Base-by-base conservation (phyloP, 30 jellyfish, hydroid and myxozoan species). In the Aurelia aurita region DNA sequence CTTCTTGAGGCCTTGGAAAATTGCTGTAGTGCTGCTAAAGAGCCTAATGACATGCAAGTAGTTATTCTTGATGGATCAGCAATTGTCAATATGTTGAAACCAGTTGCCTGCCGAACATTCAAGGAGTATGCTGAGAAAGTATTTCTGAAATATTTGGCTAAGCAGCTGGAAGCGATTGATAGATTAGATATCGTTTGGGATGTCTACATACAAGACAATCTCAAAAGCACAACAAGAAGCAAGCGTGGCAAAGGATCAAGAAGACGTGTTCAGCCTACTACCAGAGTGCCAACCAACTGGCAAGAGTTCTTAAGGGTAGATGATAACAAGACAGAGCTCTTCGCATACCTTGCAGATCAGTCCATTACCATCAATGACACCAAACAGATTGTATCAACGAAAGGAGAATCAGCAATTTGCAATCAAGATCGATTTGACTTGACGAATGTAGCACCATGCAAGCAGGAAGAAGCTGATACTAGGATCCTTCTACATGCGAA, bases 151-250 rank as follows among this genome's bases (percentile, higher is more conserved):
- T 72, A 72, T 54, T n/a, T 72, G 23, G 34, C 35, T 1, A 19
- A 22, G 9, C 71, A 18, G 1, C 84, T 72, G 69, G 21, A 22
- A 72, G 47, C 20, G 2, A 54, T 28, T 16, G 45, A 44, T 13
- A 35, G 84, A n/a, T 25, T 72, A 13, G 84, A 72, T 28, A 72
- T 72, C 58, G 47, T 51, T 19, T 72, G 72, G 84, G 84, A 70
- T 28, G 47, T 31, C 21, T 72, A 51, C 49, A 46, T 45, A 14
- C 43, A 18, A 46, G 58, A 45, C 35, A 51, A 16, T 44, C 43
- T 72, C 23, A 66, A 22, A 29, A 16, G 27, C 54, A 32, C 15
- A 32, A 28, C 73, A 1, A 5, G 84, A 8, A 22, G 69, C 43
- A 72, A 72, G 49, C 28, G 84, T 23, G 35, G 84, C 2, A 35